Conservation (phyloP, 2,888 invertebrate species). For the Cheilosia vernalis region DNA sequence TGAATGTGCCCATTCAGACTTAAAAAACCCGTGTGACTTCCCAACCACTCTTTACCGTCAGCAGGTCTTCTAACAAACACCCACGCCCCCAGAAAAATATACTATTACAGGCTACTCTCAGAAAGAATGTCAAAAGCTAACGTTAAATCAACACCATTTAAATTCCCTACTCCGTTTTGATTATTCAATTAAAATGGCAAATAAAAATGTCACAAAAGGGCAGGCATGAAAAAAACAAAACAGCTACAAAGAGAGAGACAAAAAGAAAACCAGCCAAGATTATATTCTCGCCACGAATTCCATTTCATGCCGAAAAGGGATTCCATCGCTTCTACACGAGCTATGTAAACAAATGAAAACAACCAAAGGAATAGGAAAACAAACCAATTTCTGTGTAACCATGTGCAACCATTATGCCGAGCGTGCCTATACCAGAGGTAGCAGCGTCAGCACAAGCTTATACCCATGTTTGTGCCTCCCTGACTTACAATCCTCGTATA, state of each 20-base stretch:
- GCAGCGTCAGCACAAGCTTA: not conserved
- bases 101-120: too few relatives aligned
- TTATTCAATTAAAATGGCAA: conserved; percentile 62
- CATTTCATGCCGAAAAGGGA: conserved; percentile 59
- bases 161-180: conserved; percentile 35
- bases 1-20: too few relatives aligned
- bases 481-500: not conserved
- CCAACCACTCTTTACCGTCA: too few relatives aligned
- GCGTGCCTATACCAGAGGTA: conserved; percentile 24
- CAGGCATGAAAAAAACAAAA: not conserved
- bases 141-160: conserved; percentile 30
- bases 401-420: conserved; percentile 65
- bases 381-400: conserved; percentile 67
- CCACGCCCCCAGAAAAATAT: too few relatives aligned
- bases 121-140: not conserved
- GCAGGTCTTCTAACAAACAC: too few relatives aligned
- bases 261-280: conserved; percentile 8
- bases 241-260: not conserved
- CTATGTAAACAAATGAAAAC: conserved; percentile 64
- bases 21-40: too few relatives aligned
- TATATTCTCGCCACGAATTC: conserved; percentile 49
- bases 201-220: conserved; percentile 42
- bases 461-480: not conserved
- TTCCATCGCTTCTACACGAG: conserved; percentile 44
- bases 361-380: conserved; percentile 66